These are phyloP conservation scores for Eubucco bourcierii DNA, from an alignment of 2,113 vertebrate genomes.

Conservation along the genomic window DNA sequence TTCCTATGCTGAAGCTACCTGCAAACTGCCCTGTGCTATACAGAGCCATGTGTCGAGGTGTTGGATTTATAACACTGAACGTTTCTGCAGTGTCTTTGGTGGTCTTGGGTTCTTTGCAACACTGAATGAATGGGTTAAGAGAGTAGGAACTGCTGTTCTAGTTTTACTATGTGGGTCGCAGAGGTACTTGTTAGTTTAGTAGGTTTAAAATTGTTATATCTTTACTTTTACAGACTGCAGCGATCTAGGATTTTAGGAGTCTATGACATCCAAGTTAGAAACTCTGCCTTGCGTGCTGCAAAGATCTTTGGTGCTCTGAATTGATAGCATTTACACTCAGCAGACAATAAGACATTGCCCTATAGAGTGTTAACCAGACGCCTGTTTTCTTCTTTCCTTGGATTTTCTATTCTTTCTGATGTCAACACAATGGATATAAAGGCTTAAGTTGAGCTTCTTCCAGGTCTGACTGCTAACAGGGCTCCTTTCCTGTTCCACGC, in stretches of 20 bases:
- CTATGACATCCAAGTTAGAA: background rate
- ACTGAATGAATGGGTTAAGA: background rate
- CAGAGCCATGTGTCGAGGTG: background rate
- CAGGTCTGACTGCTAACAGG: background rate
- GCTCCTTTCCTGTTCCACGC: background rate
- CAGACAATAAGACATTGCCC: background rate
- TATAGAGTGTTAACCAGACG: background rate
- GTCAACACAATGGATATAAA: background rate
- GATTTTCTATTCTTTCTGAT: background rate
- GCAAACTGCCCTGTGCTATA: background rate
- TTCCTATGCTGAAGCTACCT: background rate
- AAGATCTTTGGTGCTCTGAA: background rate
- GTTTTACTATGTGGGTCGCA: background rate
- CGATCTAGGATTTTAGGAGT: background rate
- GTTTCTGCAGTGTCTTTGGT: background rate
- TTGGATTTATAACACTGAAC: background rate
- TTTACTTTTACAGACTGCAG: background rate
- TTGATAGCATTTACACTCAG: background rate
- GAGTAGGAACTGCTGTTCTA: background rate
- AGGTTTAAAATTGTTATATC: background rate
- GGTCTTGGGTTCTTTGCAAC: background rate
- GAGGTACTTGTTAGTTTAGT: background rate
- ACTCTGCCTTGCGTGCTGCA: background rate
- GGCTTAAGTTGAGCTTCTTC: background rate
- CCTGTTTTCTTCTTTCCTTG: background rate